These are phyloP conservation scores for Rambutsinella grinnellia DNA, from an alignment of 2,888 invertebrate genomes.

Conservation along the genomic window DNA sequence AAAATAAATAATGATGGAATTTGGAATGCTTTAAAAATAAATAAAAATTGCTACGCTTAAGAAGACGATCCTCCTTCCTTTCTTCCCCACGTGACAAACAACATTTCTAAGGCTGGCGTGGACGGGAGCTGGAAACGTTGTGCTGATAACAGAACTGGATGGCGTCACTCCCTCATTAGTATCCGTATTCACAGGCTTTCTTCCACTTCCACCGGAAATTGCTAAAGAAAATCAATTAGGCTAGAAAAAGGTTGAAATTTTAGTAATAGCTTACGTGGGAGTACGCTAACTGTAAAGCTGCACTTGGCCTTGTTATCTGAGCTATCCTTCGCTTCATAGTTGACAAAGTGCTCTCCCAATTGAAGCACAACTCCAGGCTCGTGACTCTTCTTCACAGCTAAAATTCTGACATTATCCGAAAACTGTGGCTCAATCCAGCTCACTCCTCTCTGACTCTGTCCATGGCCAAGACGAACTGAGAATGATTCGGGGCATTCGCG, in stretches of 20 bases:
- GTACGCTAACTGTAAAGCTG: constrained; percentile 69
- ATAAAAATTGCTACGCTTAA: constrained; percentile 54
- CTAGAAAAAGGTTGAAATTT: not conserved
- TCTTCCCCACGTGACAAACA: constrained; percentile 66
- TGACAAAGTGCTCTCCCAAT: constrained; percentile 71
- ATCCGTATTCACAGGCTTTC: constrained; percentile 63
- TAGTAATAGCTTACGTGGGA: constrained; percentile 54
- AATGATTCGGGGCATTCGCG: constrained; percentile 70
- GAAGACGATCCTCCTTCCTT: constrained; percentile 65
- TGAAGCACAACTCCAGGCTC: constrained; percentile 70
- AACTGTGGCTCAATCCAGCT: constrained; percentile 72
- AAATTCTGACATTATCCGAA: constrained; percentile 71
- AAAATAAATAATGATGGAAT: not conserved
- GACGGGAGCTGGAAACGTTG: constrained; percentile 52
- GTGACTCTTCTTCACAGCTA: constrained; percentile 67
- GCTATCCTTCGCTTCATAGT: constrained; percentile 71
- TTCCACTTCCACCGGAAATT: constrained; percentile 19
- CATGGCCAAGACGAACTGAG: constrained; percentile 68
- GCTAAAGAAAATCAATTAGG: not conserved
- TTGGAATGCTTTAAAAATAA: not conserved
- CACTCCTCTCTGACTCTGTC: constrained; percentile 69
- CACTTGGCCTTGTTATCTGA: constrained; percentile 72
- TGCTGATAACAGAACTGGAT: constrained; percentile 24
- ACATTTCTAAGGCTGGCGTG: constrained; percentile 64
- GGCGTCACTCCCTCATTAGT: constrained; percentile 47